Base-by-base conservation (phyloP, 1,140 invertebrate genomes). In the Lithobius niger region DNA sequence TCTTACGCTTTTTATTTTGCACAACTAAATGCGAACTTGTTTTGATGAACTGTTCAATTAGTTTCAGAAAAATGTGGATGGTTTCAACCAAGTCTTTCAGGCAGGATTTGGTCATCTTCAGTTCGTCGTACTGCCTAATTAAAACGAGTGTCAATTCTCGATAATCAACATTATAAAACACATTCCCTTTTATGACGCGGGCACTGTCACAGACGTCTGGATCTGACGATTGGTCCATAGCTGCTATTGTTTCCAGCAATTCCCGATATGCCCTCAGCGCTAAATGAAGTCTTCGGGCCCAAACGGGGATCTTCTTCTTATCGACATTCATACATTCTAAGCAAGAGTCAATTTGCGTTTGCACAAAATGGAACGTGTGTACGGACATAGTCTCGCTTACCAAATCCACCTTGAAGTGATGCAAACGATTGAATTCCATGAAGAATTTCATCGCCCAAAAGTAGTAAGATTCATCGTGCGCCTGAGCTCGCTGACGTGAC, bases 121-220 rank as follows among this genome's bases (percentile, higher is more conserved):
- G 71, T 65, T 89, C 82, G 69, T 95, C 82, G 73, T 83, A 97
- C 60, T 79, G 81, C 27, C 86, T 73, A 58, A 96, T 70, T 52
- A 89, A 78, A 40, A 77, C 77, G 26, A 93, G 69, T 64, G 93
- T 79, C 61, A 94, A 82, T 70, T 97, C 93, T 58, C 93, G 77
- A 72, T 96, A 97, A 70, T 97, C 94, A 56, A 88, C 74, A 13
- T 93, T 83, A 70, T 97, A 96, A 71, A 96, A 96, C 59, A 97
- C 80, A 72, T 90, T 88, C 67, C 83, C 85, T 71, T 94, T 89
- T 59, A 97, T 82, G 54, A 91, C 83, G 73, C 82, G 82, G 45
- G 85, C 79, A 0, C 85, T 83, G 26, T 84, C 81, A 56, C 76
- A 75, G n/a, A 92, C 79, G 27, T 71, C 71, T 44, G 73, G 67